Base-by-base conservation (phyloP, 2,113 vertebrate genomes). In the Eretmochelys imbricata region DNA sequence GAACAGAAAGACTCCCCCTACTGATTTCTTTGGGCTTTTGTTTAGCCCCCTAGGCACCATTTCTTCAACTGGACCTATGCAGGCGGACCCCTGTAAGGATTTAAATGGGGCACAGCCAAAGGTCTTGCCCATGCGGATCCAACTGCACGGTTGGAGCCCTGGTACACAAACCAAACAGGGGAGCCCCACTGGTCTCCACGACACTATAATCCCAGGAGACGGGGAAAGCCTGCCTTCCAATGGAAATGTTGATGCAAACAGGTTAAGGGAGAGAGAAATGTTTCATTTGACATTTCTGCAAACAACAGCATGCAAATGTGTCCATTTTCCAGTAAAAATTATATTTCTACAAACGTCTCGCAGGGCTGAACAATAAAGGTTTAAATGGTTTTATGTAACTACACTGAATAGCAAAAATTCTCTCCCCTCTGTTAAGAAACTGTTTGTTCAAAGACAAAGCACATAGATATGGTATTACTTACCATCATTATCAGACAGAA, bases 401-500 rank as follows among this genome's bases (percentile, higher is more conserved):
- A 11, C 49, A 80, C 29, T 54, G 29, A 29, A 50, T 55, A 3
- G 46, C 92, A 59, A 82, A 84, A 12, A 65, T 57, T 76, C 16
- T 62, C 53, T 80, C 8, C 4, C 20, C 51, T 82, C 51, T 75
- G 6, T 46, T 50, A 87, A 82, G 86, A 27, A 19, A 3, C 9
- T 20, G 25, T 57, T 59, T 89, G 82, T 0, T 3, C 69, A 86
- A 93, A 91, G 9, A 80, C 20, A 79, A 16, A 54, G 49, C 10
- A n/a, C 69, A 51, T 35, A 49, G 6, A 69, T 13, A 27, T 4
- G 5, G 16, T 17, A 95, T n/a, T 95, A 98, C 99, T 98, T 98
- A 99, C 99, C 99, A 95, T 99, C 99, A 78, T 98, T 99, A 85
- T 99, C 99, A 54, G 99, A 99, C 50, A 99, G 98, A 96, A 99